Evolutionary conservation across 2,113 vertebrate genomes (phyloP), one percentile per base, ranked within the genome.

Genomic region (Phalacrocorax carbo): DNA sequence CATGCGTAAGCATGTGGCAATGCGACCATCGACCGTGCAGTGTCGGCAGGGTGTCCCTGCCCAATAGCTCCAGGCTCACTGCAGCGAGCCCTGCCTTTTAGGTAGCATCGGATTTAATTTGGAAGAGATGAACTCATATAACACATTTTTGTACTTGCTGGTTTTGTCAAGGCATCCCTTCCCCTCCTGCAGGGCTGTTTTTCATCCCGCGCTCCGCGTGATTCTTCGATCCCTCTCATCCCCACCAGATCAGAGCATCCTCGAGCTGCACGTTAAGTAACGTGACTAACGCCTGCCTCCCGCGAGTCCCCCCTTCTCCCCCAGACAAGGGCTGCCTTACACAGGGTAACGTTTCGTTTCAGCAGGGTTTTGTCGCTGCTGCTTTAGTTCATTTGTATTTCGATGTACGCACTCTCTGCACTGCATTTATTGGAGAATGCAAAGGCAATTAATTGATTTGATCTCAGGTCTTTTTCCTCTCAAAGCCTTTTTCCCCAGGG

Each of bases 371-470:
- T 32, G 57, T 21, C 4, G 4, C 15, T 27, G 27, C 71, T 13
- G 75, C 73, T n/a, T 29, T 4, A 7, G 48, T 38, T 54, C 58
- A 2, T 66, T 64, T 8, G 13, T 7, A 7, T 64, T 34, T 27
- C 14, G 0, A 58, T 1, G 44, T 9, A 2, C 6, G 1, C 3
- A 17, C 62, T 40, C 87, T 51, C 55, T 23, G 58, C 61, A 0
- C 65, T 10, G 51, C 81, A 4, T 6, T 48, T 19, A 48, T 15
- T 16, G 68, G 77, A 51, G 54, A 82, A 83, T 1, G 88, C 75
- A 83, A 81, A 88, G 76, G 94, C 95, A 94, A 93, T 96, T 93
- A 92, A 93, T 82, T 93, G 94, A 95, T 96, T 71, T 60, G 57
- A 96, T 95, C 90, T 95, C 84, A 34, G 94, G 86, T 51, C 87